Evolutionary conservation across 1,140 invertebrate genomes (phyloP), one percentile per base, ranked within the genome.

Genomic region (Nasonia giraulti): DNA sequence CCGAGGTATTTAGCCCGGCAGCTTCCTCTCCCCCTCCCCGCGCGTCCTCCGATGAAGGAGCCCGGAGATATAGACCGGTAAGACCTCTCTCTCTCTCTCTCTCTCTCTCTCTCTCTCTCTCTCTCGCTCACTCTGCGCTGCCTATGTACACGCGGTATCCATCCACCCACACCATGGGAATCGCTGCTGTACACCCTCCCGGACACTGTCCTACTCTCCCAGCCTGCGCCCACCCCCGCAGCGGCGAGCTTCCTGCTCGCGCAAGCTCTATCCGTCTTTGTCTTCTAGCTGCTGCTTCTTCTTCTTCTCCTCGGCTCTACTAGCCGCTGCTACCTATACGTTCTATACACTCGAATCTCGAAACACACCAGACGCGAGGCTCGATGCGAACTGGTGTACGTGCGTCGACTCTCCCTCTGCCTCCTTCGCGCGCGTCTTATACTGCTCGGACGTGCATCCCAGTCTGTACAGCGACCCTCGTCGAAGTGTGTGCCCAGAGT

Each of bases 1-100:
- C 91, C 92, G 92, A 92, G 92, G 92, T 93, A 93, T 93, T 93
- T 93, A 93, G 92, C 92, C 89, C 37, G 40, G 84, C 80, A 31
- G 84, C 78, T 68, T 47, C 85, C 62, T 50, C 71, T 44, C 82
- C 81, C 68, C 27, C 27, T 2, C 27, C 27, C 27, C 27, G 27
- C 27, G 27, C 27, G 27, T 82, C 87, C 90, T 87, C 91, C 89
- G 89, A 90, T 89, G 89, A 85, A 88, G 50, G 50, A 14, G 14
- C 27, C 23, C 7, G 33, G 76, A 23, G 14, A 44, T 50, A 33
- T 37, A 37, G 33, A 37, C 23, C 50, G 31, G 31, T 92, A 92
- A 92, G 92, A 92, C 92, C 33, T 66, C 44, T 17, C 69, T 71
- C 55, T 44, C 55, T 69, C 55, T 66, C 74, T 12, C 31, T 3